Percentiles rank a stretch among this genome's conserved stretches.
These are phyloP conservation scores for Heliothis subflexa DNA, from an alignment of 1,140 invertebrate genomes.

Conservation along the genomic window DNA sequence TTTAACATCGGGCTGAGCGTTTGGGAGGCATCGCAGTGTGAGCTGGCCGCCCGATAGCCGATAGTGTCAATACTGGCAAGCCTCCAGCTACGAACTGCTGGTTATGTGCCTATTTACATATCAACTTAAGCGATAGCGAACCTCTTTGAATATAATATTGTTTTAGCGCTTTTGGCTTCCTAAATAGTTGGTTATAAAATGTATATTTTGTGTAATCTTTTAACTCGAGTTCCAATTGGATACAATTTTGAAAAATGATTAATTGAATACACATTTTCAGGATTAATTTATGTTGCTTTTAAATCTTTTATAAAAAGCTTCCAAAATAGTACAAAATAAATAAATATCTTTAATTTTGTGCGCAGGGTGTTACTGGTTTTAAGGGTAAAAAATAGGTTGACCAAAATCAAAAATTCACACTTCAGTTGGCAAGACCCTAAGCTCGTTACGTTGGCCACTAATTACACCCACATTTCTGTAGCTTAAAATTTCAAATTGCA, in stretches of 20 bases:
- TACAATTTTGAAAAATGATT: too few relatives aligned
- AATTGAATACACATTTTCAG: too few relatives aligned
- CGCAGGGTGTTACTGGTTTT: neutral
- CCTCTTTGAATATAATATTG: conserved; percentile 34
- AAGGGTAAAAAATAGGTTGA: conserved; percentile 27
- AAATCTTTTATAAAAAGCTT: too few relatives aligned
- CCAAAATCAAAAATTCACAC: conserved; percentile 73
- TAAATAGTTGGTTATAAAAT: neutral
- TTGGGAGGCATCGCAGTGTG: conserved; percentile 25
- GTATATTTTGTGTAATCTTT: too few relatives aligned
- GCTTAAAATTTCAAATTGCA: conserved; percentile 76
- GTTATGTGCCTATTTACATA: conserved; percentile 66
- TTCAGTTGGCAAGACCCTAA: conserved; percentile 71
- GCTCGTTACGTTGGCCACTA: conserved; percentile 79
- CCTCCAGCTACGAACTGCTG: conserved; percentile 64
- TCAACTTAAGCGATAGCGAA: conserved; percentile 52
- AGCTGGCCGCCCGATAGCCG: conserved; percentile 57
- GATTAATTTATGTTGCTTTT: too few relatives aligned
- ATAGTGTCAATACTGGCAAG: conserved; percentile 78
- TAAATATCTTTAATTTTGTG: too few relatives aligned
- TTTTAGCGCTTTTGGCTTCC: neutral
- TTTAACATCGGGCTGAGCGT: conserved; percentile 32
- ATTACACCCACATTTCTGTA: conserved; percentile 79
- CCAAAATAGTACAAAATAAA: too few relatives aligned
- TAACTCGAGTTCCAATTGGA: too few relatives aligned